Evolutionary conservation across 2,113 vertebrate species (phyloP), one percentile per base, ranked within the genome.

Genomic region (Pristiophorus japonicus): DNA sequence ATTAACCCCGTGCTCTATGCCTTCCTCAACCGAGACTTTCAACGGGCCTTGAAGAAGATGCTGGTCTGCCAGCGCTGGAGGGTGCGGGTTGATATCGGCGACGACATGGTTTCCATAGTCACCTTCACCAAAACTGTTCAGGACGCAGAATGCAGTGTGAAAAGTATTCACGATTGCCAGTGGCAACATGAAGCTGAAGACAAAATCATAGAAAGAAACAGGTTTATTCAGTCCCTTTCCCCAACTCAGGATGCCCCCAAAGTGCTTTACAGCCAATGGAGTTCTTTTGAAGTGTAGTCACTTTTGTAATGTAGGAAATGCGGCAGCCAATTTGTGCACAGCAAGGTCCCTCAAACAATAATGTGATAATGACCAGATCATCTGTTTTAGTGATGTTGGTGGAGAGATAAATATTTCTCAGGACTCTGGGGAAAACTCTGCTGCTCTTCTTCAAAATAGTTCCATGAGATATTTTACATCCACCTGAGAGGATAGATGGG

Each of bases 101-200:
- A 97, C 6, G 97, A 97, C 95, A 97, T 97, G 96, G 97, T 97
- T 75, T 97, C 97, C 94, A 97, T 97, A 87, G 97, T 97, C 95
- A 97, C 97, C 0, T 97, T 97, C 84, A 97, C 97, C 90, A 97
- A 96, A 96, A 97, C 97, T 0, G 97, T 97, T 78, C 97, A 97
- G 42, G 97, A 97, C 0, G 95, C 96, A 30, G 97, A 97, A 0
- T 96, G 96, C 3, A 96, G 85, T 14, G 47, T 85, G 8, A 81
- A 75, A 0, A 81, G 73, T n/a, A 96, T 96, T 3, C 0, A 16
- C 12, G 3, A 47, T 59, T 34, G 51, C 87, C 30, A 90, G 34
- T 90, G n/a, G 51, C 24, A 59, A 55, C 55, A n/a, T 34, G 87
- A 59, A 34, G 30, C 47, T 3, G 27, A 90, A 55, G 45, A 5